Conservation (phyloP, 2,113 vertebrate genomes). For the Periophthalmodon schlosseri region DNA sequence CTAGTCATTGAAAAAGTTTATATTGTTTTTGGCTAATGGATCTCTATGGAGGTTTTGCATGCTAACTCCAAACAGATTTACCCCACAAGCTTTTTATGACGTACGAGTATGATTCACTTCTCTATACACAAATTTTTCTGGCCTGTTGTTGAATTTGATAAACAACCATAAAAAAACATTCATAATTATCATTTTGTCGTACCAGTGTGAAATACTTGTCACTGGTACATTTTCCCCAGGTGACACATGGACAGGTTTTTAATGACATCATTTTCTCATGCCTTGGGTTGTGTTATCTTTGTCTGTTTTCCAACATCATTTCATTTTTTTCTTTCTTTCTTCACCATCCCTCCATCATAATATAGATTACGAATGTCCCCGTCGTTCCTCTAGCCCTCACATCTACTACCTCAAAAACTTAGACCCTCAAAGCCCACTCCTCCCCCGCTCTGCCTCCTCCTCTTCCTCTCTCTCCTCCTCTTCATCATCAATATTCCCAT, state of each 20-base stretch:
- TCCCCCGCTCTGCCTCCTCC: conserved; percentile 23
- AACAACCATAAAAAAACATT: too few species aligned
- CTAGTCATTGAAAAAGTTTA: too few species aligned
- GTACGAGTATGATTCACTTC: too few species aligned
- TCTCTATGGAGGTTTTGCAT: too few species aligned
- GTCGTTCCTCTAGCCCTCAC: conserved; percentile 3
- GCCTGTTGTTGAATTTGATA: too few species aligned
- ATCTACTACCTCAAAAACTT: conserved; percentile 6
- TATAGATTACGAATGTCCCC: not conserved
- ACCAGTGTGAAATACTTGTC: not conserved
- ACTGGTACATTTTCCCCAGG: not conserved
- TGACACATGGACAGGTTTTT: not conserved
- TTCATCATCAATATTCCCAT: conserved; percentile 53
- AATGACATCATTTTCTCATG: not conserved
- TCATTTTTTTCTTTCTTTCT: not conserved
- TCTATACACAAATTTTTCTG: too few species aligned
- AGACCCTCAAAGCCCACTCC: conserved; percentile 4
- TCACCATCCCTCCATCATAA: not conserved
- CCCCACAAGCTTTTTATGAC: too few species aligned
- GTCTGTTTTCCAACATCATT: not conserved
- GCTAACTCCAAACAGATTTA: too few species aligned
- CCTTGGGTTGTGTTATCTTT: not conserved
- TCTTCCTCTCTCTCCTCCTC: not conserved
- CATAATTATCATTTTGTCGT: too few species aligned
- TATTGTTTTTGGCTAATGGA: too few species aligned